These are phyloP conservation scores for Lepisosteus oculatus DNA, from an alignment of 2,113 vertebrate genomes.

Conservation along the genomic window DNA sequence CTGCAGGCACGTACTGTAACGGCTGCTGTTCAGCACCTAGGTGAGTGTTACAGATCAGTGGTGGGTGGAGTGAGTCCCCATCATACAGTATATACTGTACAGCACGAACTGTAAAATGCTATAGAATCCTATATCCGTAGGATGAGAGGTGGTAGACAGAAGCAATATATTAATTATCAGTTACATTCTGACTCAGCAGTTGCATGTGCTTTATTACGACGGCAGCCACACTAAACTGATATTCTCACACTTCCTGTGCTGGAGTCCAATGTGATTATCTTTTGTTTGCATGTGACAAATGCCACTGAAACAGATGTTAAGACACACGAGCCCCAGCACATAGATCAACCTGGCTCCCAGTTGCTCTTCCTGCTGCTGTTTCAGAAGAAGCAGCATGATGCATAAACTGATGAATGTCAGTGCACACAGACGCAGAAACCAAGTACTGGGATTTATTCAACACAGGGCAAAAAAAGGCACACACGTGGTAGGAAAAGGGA, in stretches of 20 bases:
- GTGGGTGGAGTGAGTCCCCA: no score
- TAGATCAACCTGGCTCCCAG: neutral
- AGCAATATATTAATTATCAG: no score
- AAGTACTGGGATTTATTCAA: neutral
- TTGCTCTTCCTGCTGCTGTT: neutral
- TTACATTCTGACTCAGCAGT: neutral
- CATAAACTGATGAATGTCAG: neutral
- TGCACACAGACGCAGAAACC: neutral
- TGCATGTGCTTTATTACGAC: neutral
- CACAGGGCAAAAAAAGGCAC: neutral
- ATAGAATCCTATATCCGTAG: no score
- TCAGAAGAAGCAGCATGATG: neutral
- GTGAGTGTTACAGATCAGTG: no score
- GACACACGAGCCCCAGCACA: neutral
- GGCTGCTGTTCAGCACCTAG: no score
- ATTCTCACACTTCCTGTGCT: neutral
- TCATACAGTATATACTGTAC: no score
- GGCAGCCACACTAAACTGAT: neutral
- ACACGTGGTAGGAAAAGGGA: no score
- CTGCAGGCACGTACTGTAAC: no score
- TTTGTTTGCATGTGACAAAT: slow-evolving; percentile 9
- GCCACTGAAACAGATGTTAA: slow-evolving; percentile 5
- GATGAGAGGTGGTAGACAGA: no score
- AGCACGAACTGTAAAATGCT: no score
- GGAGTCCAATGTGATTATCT: neutral